phyloP scores from a whole-genome alignment of 2,888 invertebrate species.

The Acanthosepion lycidas region DNA sequence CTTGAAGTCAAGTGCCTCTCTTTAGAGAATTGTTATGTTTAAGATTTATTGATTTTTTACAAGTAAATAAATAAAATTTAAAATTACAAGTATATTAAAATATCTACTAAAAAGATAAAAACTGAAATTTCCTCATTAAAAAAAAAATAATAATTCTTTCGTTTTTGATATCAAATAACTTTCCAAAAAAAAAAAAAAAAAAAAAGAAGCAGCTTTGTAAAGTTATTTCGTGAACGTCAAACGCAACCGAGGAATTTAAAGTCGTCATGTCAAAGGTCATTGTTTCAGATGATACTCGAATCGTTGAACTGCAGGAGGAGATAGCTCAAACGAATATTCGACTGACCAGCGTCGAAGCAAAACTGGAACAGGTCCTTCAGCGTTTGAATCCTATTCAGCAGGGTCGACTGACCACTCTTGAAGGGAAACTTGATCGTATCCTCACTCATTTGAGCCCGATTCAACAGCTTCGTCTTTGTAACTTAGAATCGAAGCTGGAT shows the following conservation, averaged over 20 bases:
- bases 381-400: conserved; percentile 42
- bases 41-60: not conserved
- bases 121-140: not conserved
- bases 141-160: too few relatives aligned
- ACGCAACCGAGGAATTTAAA: not conserved
- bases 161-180: not conserved
- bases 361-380: conserved; percentile 37
- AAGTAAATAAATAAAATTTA: not conserved
- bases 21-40: not conserved
- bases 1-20: not conserved
- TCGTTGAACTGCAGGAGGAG: conserved; percentile 23
- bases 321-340: not conserved
- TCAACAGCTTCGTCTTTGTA: conserved; percentile 36
- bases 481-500: conserved; percentile 35
- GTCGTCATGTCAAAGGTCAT: not conserved
- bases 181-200: not conserved
- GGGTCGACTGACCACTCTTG: conserved; percentile 37
- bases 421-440: not conserved
- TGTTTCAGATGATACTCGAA: not conserved
- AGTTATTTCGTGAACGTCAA: not conserved
- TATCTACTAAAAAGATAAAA: not conserved
- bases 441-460: conserved; percentile 14
- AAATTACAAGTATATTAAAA: not conserved
- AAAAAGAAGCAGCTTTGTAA: not conserved
- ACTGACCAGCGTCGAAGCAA: not conserved